These are phyloP conservation scores for Eupithecia centaureata DNA, from an alignment of 2,888 invertebrate genomes.

Conservation along the genomic window DNA sequence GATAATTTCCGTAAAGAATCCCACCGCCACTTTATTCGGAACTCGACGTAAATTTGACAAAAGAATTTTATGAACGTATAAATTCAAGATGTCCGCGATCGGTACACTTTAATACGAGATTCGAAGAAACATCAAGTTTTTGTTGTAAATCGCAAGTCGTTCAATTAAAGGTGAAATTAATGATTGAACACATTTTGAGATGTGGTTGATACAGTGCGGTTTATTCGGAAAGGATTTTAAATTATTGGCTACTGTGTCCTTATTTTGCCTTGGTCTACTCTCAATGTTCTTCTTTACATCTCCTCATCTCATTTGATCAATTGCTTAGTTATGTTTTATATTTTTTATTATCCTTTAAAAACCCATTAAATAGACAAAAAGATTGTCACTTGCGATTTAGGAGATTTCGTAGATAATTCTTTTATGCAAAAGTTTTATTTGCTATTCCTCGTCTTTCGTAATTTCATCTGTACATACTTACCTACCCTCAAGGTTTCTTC, in stretches of 20 bases:
- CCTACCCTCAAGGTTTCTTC: too few relatives aligned
- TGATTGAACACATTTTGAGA: constrained; percentile 78
- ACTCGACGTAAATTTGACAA: constrained; percentile 81
- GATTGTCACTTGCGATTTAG: too few relatives aligned
- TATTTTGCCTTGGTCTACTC: too few relatives aligned
- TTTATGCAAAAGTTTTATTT: too few relatives aligned
- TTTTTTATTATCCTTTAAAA: too few relatives aligned
- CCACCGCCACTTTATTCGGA: constrained; percentile 66
- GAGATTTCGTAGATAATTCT: too few relatives aligned
- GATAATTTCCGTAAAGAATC: constrained; percentile 79
- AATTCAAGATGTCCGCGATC: constrained; percentile 74
- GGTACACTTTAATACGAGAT: constrained; percentile 65
- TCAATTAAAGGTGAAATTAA: constrained; percentile 82
- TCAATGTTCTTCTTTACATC: too few relatives aligned
- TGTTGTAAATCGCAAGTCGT: constrained; percentile 69
- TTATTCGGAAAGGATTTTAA: not conserved
- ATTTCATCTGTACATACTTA: too few relatives aligned
- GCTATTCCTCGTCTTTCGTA: too few relatives aligned
- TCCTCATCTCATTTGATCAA: too few relatives aligned
- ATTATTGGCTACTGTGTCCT: not conserved
- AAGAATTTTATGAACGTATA: constrained; percentile 83
- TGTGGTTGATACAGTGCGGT: constrained; percentile 50
- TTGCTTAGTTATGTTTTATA: too few relatives aligned
- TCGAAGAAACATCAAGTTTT: constrained; percentile 77
- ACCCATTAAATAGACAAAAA: too few relatives aligned